Conservation (phyloP, 2,888 invertebrate genomes). For the Congeria kusceri region DNA sequence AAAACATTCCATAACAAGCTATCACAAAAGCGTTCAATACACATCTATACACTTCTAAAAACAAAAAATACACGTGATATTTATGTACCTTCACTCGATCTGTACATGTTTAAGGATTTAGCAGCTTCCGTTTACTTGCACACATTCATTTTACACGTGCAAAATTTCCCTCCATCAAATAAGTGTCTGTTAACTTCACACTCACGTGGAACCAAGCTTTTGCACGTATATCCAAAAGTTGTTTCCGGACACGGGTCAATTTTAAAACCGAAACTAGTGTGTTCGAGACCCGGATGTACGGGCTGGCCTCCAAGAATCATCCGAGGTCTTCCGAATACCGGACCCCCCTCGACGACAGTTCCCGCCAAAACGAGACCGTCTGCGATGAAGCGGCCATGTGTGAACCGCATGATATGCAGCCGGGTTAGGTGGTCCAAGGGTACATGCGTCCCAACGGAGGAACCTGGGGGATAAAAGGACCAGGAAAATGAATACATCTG, state of each 20-base stretch:
- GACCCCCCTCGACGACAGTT: constrained; percentile 61
- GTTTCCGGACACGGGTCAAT: constrained; percentile 46
- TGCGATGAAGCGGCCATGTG: constrained; percentile 30
- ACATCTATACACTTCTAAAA: no score
- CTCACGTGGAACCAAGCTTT: constrained; percentile 36
- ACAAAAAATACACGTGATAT: no score
- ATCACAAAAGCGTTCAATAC: no score
- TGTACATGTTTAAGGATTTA: background rate
- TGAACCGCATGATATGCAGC: constrained; percentile 34
- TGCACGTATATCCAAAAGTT: constrained; percentile 48
- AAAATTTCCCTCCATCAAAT: constrained; percentile 30
- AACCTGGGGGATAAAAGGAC: constrained; percentile 13
- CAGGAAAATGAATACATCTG: background rate
- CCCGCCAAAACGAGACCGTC: constrained; percentile 58
- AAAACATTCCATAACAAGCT: no score
- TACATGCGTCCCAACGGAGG: background rate
- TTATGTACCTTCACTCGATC: no score
- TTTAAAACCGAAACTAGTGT: constrained; percentile 17
- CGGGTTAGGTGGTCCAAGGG: constrained; percentile 47
- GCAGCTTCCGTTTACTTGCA: constrained; percentile 15
- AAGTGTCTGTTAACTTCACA: constrained; percentile 56
- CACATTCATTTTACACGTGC: constrained; percentile 57
- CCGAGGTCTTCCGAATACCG: constrained; percentile 47
- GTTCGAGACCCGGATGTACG: constrained; percentile 44
- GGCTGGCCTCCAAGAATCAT: constrained; percentile 53